Evolutionary conservation across 2,797 vertebrate genomes (phyloP).

Genomic region (Chelonia mydas): DNA sequence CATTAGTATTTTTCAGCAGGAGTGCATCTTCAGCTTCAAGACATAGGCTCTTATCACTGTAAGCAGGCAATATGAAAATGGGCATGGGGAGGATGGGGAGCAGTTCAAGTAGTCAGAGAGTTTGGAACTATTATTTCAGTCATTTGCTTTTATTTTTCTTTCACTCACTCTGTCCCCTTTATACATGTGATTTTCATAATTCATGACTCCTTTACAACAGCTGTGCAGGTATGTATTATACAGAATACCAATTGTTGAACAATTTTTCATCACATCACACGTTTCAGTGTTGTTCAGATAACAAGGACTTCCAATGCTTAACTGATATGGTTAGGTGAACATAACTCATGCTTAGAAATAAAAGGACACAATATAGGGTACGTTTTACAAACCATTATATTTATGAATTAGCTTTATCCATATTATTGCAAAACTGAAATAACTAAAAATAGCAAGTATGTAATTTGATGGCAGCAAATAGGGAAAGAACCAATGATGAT

Average conservation of each 20-base stretch:
- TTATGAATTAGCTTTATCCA: not conserved
- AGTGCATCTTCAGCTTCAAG: not conserved
- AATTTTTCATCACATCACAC: not conserved
- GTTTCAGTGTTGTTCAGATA: not conserved
- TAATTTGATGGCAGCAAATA: not conserved
- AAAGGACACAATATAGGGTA: fast-evolving
- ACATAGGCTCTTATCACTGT: not conserved
- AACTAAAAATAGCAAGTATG: not conserved
- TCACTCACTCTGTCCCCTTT: not conserved
- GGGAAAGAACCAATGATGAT: not conserved
- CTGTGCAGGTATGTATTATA: not conserved
- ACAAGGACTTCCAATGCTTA: not conserved
- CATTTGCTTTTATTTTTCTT: not conserved
- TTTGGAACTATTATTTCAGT: not conserved
- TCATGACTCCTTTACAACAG: not conserved
- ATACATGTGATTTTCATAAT: not conserved
- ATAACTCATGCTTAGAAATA: not conserved
- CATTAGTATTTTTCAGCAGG: not conserved
- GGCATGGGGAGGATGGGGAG: not conserved
- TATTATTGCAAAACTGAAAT: not conserved
- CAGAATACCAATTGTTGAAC: not conserved
- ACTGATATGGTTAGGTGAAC: not conserved
- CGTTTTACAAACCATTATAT: not conserved
- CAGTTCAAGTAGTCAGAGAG: not conserved
- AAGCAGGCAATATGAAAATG: not conserved